Percentiles rank a stretch among this genome's conserved stretches.
Conservation (phyloP, 2,888 invertebrate genomes). For the Caenorhabditis wallacei region DNA sequence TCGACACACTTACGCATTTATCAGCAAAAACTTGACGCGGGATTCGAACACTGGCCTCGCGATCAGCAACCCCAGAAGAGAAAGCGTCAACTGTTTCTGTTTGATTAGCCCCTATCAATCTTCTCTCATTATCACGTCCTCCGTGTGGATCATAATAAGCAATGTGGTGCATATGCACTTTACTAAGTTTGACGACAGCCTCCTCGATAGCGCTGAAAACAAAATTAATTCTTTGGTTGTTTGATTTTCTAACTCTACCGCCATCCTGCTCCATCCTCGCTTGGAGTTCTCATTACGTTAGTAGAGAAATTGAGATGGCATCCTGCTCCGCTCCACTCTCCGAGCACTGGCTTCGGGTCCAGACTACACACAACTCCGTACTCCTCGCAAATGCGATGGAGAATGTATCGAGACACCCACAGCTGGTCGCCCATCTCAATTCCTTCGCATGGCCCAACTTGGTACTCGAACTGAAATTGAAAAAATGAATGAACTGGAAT, state of each 20-base stretch:
- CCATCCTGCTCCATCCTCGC: conserved; percentile 85
- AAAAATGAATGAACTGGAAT: too few relatives aligned
- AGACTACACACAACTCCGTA: conserved; percentile 84
- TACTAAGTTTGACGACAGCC: conserved; percentile 94
- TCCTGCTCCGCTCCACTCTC: conserved; percentile 93
- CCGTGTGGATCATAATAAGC: conserved; percentile 92
- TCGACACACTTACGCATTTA: conserved; percentile 71
- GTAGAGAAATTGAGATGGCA: conserved; percentile 97
- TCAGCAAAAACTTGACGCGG: conserved; percentile 88
- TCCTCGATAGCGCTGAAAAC: conserved; percentile 91
- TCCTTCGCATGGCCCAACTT: conserved; percentile 85
- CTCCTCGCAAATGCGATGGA: conserved; percentile 85
- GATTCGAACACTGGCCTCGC: conserved; percentile 93
- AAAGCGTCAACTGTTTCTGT: conserved; percentile 98
- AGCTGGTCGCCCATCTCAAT: conserved; percentile 85
- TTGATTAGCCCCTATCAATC: conserved; percentile 95
- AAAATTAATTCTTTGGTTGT: conserved; percentile 3
- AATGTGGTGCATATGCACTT: conserved; percentile 94
- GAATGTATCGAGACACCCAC: conserved; percentile 85
- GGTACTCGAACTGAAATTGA: conserved; percentile 82
- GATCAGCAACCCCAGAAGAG: conserved; percentile 85
- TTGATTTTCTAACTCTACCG: conserved; percentile 49
- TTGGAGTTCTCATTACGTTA: conserved; percentile 91
- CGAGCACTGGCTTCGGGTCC: conserved; percentile 84
- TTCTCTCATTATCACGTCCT: conserved; percentile 95